These are phyloP conservation scores for Adelphocoris suturalis DNA, from an alignment of 2,888 invertebrate species.

Conservation along the genomic window DNA sequence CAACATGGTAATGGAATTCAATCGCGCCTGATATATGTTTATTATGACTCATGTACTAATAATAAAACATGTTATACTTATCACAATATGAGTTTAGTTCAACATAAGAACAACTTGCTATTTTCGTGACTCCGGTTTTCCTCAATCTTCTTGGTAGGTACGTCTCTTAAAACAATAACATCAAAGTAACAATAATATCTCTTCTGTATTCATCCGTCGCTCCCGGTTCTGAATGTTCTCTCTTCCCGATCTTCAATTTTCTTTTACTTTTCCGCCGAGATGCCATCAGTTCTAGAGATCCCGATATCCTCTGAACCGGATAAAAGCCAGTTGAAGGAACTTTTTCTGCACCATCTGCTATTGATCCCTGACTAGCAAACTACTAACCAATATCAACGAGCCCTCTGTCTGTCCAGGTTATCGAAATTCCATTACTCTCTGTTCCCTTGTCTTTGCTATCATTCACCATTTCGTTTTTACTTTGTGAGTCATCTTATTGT, in stretches of 20 bases:
- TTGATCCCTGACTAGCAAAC: conserved; percentile 28
- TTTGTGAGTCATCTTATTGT: not conserved
- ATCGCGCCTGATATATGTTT: no score
- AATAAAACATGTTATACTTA: no score
- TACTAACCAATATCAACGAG: conserved; percentile 22
- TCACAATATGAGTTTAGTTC: no score
- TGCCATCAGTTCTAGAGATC: not conserved
- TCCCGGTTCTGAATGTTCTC: not conserved
- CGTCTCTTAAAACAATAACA: no score
- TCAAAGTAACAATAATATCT: no score
- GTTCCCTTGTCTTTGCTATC: not conserved
- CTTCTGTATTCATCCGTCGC: no score
- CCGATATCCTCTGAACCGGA: conserved; percentile 27
- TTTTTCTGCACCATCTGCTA: conserved; percentile 39
- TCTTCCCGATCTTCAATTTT: conserved; percentile 1
- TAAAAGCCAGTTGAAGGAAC: conserved; percentile 32
- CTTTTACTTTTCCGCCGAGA: conserved; percentile 2
- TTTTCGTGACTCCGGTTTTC: no score
- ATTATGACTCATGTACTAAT: no score
- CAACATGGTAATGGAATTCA: no score
- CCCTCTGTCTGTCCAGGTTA: conserved; percentile 23
- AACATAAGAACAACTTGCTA: no score
- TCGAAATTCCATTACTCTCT: conserved; percentile 30
- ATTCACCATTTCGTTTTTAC: conserved; percentile 18
- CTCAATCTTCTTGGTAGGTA: no score